Evolutionary conservation across 2,888 invertebrate genomes (phyloP).

Genomic region (Conops quadrifasciatus): DNA sequence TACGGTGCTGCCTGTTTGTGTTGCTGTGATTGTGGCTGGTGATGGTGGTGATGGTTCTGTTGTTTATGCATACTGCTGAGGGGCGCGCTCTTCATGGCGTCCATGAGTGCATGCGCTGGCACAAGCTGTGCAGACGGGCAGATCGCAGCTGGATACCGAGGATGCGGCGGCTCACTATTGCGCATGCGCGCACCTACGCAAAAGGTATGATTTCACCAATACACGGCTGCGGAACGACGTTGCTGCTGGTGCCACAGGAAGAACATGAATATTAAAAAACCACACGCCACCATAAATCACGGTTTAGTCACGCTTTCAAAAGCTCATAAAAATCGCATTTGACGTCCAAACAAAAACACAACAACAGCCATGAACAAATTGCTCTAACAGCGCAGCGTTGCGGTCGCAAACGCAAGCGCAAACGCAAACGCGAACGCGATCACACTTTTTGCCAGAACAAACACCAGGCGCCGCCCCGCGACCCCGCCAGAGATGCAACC

Average conservation of each 20-base stretch:
- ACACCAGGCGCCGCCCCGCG: not conserved
- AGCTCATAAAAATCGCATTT: conserved; percentile 64
- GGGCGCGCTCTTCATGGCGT: conserved; percentile 44
- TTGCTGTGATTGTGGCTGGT: conserved; percentile 36
- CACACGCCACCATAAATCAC: conserved; percentile 66
- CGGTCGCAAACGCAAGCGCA: too few species aligned
- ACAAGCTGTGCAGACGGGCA: conserved; percentile 24
- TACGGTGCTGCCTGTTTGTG: conserved; percentile 16
- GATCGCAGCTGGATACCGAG: conserved; percentile 46
- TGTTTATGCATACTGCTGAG: conserved; percentile 44
- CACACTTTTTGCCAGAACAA: conserved; percentile 16
- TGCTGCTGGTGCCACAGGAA: conserved; percentile 45
- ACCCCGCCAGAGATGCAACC: not conserved
- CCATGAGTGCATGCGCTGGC: conserved; percentile 42
- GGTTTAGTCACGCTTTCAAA: conserved; percentile 64
- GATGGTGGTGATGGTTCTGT: conserved; percentile 37
- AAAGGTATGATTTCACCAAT: conserved; percentile 38
- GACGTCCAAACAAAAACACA: conserved; percentile 53
- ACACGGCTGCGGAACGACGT: too few species aligned
- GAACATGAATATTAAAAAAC: conserved; percentile 64
- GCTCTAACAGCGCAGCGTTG: conserved; percentile 19
- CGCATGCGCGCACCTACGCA: conserved; percentile 38
- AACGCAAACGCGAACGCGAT: too few species aligned
- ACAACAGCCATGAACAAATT: conserved; percentile 42
- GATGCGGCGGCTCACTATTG: conserved; percentile 34